Percentiles rank a stretch among this genome's conserved stretches.
Conservation (phyloP, 2,888 invertebrate genomes). For the Dermolepida albohirtum region DNA sequence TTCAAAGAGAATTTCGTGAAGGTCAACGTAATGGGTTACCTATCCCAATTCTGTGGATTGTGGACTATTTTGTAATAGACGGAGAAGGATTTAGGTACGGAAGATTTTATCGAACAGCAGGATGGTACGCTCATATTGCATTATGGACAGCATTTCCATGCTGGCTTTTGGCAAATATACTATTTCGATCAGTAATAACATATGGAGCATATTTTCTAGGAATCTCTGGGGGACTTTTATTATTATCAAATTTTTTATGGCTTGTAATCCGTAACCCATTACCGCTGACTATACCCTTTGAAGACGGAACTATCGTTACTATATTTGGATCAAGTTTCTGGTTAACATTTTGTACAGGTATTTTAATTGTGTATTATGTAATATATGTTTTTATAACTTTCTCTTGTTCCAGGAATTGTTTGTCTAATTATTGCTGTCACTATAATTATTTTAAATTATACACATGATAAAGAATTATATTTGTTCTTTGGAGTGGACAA, state of each 20-base stretch:
- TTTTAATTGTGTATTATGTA: slow-evolving; percentile 41
- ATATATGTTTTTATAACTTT: not conserved
- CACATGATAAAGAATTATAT: slow-evolving; percentile 64
- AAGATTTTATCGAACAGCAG: slow-evolving; percentile 69
- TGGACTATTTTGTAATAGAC: slow-evolving; percentile 73
- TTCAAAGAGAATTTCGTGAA: slow-evolving; percentile 68
- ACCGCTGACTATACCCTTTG: slow-evolving; percentile 68
- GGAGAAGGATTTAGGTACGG: slow-evolving; percentile 71
- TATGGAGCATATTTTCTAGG: slow-evolving; percentile 68
- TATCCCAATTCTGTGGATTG: slow-evolving; percentile 71
- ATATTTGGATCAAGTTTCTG: slow-evolving; percentile 68
- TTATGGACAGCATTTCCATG: slow-evolving; percentile 70
- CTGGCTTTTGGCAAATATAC: slow-evolving; percentile 69
- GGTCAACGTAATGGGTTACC: slow-evolving; percentile 70
- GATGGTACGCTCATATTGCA: slow-evolving; percentile 71
- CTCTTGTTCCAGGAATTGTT: slow-evolving; percentile 62
- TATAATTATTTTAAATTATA: slow-evolving; percentile 64
- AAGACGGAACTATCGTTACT: slow-evolving; percentile 62
- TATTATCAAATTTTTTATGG: slow-evolving; percentile 69
- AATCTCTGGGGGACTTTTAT: slow-evolving; percentile 66
- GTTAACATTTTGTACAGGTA: slow-evolving; percentile 67
- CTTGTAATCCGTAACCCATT: slow-evolving; percentile 66
- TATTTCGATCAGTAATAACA: slow-evolving; percentile 67
- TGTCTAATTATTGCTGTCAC: slow-evolving; percentile 64
- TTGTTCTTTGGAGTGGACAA: slow-evolving; percentile 68